phyloP scores from a whole-genome alignment of 2,888 invertebrate species.

The Amaurobius ferox region DNA sequence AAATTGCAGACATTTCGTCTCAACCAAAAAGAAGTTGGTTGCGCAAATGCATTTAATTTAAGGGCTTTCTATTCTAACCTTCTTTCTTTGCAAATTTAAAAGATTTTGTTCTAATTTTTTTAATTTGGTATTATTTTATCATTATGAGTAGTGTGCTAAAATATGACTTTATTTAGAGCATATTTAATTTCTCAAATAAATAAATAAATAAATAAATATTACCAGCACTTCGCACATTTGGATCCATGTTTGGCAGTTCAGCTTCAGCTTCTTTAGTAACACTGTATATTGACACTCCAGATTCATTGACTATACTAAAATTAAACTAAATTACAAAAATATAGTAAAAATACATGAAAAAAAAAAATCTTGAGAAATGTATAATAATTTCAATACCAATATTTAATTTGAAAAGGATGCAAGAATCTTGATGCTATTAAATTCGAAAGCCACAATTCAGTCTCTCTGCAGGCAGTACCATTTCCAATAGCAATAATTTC shows the following conservation, averaged over 20 bases:
- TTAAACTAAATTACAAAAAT: too few relatives aligned
- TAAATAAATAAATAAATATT: constrained; percentile 69
- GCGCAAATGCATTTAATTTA: too few relatives aligned
- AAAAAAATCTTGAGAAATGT: neutral
- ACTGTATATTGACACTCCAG: constrained; percentile 95
- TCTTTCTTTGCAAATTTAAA: too few relatives aligned
- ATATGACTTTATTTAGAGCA: too few relatives aligned
- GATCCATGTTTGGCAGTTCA: constrained; percentile 90
- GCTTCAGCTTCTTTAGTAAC: constrained; percentile 88
- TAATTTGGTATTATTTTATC: too few relatives aligned
- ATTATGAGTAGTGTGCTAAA: too few relatives aligned
- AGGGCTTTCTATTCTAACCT: too few relatives aligned
- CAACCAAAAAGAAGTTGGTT: too few relatives aligned
- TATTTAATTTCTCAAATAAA: too few relatives aligned
- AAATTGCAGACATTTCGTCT: too few relatives aligned
- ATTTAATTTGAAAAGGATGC: constrained; percentile 81
- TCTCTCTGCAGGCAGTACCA: constrained; percentile 92
- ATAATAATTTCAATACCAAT: constrained; percentile 76
- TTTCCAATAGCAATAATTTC: constrained; percentile 92
- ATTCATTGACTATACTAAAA: constrained; percentile 90
- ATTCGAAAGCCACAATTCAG: constrained; percentile 85
- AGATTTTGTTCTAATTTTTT: too few relatives aligned
- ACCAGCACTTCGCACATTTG: constrained; percentile 88
- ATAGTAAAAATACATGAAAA: neutral
- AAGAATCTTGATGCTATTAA: constrained; percentile 82